Percentiles rank a stretch among this genome's conserved stretches.
Conservation (phyloP, 2,888 invertebrate genomes). For the Argynnis bischoffii region DNA sequence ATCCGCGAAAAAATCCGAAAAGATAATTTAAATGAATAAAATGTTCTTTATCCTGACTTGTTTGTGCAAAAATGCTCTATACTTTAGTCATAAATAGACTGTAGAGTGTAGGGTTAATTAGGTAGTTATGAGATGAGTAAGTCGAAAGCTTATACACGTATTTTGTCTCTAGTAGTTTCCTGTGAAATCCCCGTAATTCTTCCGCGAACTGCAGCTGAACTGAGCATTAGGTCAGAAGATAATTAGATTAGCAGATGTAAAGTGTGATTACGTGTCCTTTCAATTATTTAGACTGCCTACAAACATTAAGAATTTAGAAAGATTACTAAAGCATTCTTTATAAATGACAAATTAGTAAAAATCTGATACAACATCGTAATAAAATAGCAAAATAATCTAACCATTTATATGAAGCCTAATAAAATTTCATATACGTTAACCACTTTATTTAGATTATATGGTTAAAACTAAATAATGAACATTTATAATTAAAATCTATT, state of each 20-base stretch:
- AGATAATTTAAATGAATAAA: too few relatives aligned
- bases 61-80: too few relatives aligned
- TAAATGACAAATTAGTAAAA: not conserved
- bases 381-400: not conserved
- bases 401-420: not conserved
- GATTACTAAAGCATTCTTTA: not conserved
- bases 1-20: too few relatives aligned
- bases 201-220: constrained; percentile 59
- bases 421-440: constrained; percentile 1
- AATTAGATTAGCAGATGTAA: constrained; percentile 42
- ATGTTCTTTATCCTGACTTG: too few relatives aligned
- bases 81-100: too few relatives aligned
- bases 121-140: constrained; percentile 7
- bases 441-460: not conserved
- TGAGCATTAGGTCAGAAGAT: constrained; percentile 59
- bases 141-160: constrained; percentile 16
- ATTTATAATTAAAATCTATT: too few relatives aligned
- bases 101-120: not conserved
- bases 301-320: constrained; percentile 23
- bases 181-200: constrained; percentile 48
- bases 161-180: constrained; percentile 14
- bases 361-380: not conserved
- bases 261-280: constrained; percentile 40
- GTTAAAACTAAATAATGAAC: not conserved
- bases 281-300: constrained; percentile 30